phyloP scores from a whole-genome alignment of 2,888 invertebrate species.

The Dioctria linearis region DNA sequence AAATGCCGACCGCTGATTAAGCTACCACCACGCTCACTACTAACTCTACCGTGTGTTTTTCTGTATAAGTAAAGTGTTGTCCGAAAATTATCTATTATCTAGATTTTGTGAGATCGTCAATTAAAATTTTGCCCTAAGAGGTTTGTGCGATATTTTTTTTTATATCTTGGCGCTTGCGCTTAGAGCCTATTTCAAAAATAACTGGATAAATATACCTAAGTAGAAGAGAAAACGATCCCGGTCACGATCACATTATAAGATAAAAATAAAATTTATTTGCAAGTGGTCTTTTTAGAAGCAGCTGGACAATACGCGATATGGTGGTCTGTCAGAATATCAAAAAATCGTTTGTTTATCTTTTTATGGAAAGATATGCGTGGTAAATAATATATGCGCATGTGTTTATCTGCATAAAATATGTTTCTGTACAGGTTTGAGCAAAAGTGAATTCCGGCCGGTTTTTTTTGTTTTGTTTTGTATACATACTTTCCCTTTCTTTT shows the following conservation, averaged over 20 bases:
- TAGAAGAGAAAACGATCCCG: no score
- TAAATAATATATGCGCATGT: not conserved
- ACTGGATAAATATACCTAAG: no score
- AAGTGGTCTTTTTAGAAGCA: not conserved
- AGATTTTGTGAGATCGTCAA: not conserved
- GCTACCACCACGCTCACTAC: not conserved
- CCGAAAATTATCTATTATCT: not conserved
- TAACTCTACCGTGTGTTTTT: not conserved
- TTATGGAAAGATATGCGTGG: not conserved
- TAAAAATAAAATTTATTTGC: not conserved
- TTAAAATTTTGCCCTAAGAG: not conserved
- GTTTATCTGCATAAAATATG: not conserved
- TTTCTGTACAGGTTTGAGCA: conserved; percentile 18
- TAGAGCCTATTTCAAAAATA: not conserved
- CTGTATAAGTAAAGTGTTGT: conserved; percentile 6
- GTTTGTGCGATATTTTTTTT: conserved; percentile 10
- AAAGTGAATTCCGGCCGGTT: conserved; percentile 3
- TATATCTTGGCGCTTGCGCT: not conserved
- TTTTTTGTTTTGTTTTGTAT: not conserved
- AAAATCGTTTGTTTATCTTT: conserved; percentile 23
- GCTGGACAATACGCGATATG: not conserved
- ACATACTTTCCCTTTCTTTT: conserved; percentile 37
- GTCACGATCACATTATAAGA: not conserved
- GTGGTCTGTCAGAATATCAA: conserved; percentile 14
- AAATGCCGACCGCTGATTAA: conserved; percentile 32